Evolutionary conservation across 2,888 invertebrate genomes (phyloP), one percentile per base, ranked within the genome.

Genomic region (Epirrhoe tristata): DNA sequence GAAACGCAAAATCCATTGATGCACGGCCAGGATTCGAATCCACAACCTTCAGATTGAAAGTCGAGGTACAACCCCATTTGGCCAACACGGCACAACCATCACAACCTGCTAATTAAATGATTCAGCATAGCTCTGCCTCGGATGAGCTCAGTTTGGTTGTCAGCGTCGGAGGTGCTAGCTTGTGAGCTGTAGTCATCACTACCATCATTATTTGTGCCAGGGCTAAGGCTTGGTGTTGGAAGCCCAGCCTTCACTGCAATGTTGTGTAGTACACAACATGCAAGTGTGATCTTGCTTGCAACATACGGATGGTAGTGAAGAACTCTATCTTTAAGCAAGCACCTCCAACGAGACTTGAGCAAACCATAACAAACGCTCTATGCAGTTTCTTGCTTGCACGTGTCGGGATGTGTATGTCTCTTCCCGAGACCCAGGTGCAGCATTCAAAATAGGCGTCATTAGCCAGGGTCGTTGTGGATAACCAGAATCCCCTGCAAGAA

Each of bases 211-310:
- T 51, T 36, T 51, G n/a, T 39, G 34, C 16, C 36, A 24, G 36
- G 36, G 51, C 43, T 43, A 12, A 51, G 3, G 12, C 34, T 53
- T 54, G 64, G 54, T 55, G 68, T 62, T 64, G 48, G 48, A 48
- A 48, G 48, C 31, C 54, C n/a, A 16, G 72, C 69, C 32, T 67
- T 24, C 39, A 67, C 55, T 55, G 74, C 75, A 4, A 75, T 71
- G 64, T 78, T 77, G 48, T 76, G 76, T 14, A 77, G 46, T 10
- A 74, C 74, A 74, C 74, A 74, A 70, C 76, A 76, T 56, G 77
- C 74, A 51, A 51, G 34, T 0, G 64, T 56, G n/a, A 77, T 76
- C 63, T 75, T 72, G 16, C 73, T 70, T 16, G 70, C 72, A 5
- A 70, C 17, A 46, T 43, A 16, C n/a, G 74, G 75, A 52, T 74